Percentiles rank a stretch among this genome's conserved stretches.
Conservation (phyloP, 2,888 invertebrate genomes). For the Itoplectis maculator region DNA sequence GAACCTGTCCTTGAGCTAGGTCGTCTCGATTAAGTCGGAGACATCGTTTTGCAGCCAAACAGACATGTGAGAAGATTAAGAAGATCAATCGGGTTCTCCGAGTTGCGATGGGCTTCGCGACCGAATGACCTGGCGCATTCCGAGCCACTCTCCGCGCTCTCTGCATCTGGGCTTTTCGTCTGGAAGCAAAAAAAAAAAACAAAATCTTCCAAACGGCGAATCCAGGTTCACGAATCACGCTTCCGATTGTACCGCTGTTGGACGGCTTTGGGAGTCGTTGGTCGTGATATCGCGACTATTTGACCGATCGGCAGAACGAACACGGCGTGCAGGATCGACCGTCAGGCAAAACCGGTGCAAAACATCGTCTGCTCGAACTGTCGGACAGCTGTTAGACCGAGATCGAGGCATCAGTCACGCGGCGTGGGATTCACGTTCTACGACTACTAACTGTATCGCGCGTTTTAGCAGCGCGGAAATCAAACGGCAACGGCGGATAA, state of each 20-base stretch:
- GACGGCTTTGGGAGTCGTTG: not conserved
- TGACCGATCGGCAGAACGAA: slow-evolving; percentile 74
- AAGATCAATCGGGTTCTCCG: slow-evolving; percentile 24
- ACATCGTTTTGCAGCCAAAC: not conserved
- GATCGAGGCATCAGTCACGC: slow-evolving; percentile 73
- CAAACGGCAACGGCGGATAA: slow-evolving; percentile 1
- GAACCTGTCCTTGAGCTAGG: slow-evolving; percentile 1
- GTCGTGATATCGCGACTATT: slow-evolving; percentile 71
- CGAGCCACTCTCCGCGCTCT: slow-evolving; percentile 62
- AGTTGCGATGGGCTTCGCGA: slow-evolving; percentile 27
- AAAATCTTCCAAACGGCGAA: not conserved
- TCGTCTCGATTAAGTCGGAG: slow-evolving; percentile 13
- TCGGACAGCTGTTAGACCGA: slow-evolving; percentile 58
- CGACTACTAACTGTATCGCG: not conserved
- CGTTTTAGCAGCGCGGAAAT: not conserved
- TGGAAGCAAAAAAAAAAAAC: not conserved
- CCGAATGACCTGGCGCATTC: slow-evolving; percentile 64
- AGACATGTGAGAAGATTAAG: slow-evolving; percentile 9
- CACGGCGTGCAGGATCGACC: slow-evolving; percentile 74
- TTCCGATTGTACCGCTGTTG: not conserved
- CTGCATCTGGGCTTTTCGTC: slow-evolving; percentile 35
- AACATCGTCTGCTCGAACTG: slow-evolving; percentile 78
- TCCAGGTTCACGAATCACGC: not conserved
- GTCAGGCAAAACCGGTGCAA: slow-evolving; percentile 79
- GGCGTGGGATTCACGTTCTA: slow-evolving; percentile 70